These are phyloP conservation scores for Phocoena phocoena DNA, from an alignment of 2,113 vertebrate genomes.

Conservation along the genomic window DNA sequence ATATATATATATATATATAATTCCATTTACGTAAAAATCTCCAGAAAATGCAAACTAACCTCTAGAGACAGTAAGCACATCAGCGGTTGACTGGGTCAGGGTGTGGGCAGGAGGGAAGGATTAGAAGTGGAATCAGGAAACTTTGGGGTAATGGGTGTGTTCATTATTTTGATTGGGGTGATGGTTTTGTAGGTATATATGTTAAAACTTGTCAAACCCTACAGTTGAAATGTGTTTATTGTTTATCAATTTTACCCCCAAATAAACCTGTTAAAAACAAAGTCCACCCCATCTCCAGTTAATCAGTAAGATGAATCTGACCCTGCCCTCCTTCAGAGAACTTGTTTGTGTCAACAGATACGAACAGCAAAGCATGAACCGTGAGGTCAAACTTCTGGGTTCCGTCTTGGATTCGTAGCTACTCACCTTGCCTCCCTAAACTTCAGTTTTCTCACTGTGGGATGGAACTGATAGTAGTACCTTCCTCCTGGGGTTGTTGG, in stretches of 20 bases:
- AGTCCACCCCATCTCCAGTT: rapidly evolving
- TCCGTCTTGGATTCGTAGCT: rapidly evolving
- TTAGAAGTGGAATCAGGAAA: background rate
- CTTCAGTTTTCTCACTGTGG: background rate
- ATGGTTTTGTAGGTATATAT: background rate
- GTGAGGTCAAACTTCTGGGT: rapidly evolving
- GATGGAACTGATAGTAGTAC: too few species aligned
- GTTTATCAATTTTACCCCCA: background rate
- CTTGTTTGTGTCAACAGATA: background rate
- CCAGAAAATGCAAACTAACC: background rate
- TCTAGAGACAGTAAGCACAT: background rate
- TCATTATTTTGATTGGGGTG: background rate
- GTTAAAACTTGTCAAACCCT: background rate
- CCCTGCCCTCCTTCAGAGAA: background rate
- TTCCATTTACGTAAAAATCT: background rate
- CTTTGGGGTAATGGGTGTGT: background rate
- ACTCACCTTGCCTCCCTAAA: background rate
- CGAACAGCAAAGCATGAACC: rapidly evolving
- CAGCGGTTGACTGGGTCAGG: background rate
- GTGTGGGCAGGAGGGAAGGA: background rate
- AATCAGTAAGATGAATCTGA: background rate
- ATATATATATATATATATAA: rapidly evolving
- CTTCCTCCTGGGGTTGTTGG: background rate
- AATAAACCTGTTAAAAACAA: background rate
- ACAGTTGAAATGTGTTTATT: background rate